phyloP scores from a whole-genome alignment of 2,888 invertebrate species.

The Drosophila incognita region DNA sequence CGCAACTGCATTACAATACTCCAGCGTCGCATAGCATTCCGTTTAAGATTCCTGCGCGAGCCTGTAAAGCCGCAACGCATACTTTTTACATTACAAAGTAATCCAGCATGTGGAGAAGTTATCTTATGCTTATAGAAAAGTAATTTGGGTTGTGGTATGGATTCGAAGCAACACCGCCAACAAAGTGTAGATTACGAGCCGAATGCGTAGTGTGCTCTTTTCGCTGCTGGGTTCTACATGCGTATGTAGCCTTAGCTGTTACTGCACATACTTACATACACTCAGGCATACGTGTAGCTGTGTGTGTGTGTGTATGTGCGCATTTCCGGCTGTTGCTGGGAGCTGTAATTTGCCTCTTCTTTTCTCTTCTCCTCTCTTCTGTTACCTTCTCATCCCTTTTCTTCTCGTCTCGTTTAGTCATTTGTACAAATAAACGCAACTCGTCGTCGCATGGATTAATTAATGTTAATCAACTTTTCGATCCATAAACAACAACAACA shows the following conservation, averaged over 20 bases:
- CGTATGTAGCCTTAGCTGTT: conserved; percentile 27
- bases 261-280: conserved; percentile 17
- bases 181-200: not conserved
- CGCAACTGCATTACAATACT: too few species aligned
- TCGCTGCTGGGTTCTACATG: not conserved
- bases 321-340: conserved; percentile 53
- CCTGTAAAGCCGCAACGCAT: not conserved
- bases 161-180: not conserved
- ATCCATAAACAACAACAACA: conserved; percentile 52
- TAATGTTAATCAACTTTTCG: conserved; percentile 79
- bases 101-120: not conserved
- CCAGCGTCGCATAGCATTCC: too few species aligned
- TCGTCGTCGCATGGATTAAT: conserved; percentile 69
- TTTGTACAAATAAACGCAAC: conserved; percentile 75
- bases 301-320: conserved; percentile 28
- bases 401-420: conserved; percentile 72
- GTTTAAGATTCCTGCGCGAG: not conserved
- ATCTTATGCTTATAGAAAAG: not conserved
- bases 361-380: not conserved
- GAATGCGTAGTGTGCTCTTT: not conserved
- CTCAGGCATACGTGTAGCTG: conserved; percentile 20
- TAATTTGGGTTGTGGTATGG: not conserved
- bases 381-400: not conserved
- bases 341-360: conserved; percentile 59
- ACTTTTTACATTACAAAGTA: not conserved